phyloP scores from a whole-genome alignment of 2,113 vertebrate species.

The Indri indri region DNA sequence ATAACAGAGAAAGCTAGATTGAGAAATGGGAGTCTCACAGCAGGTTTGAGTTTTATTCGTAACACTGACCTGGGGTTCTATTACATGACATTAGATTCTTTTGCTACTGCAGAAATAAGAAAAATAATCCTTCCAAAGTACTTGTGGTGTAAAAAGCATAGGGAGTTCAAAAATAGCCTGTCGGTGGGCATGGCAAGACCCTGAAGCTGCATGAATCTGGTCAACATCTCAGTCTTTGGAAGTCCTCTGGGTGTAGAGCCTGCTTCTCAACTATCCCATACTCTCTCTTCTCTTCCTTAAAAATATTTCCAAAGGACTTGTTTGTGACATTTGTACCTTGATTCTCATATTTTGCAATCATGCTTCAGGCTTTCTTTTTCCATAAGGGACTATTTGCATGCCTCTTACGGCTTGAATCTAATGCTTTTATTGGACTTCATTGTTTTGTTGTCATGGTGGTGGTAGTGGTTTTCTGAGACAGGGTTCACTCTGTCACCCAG shows the following conservation, averaged over 20 bases:
- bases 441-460: neutral
- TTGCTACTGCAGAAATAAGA: slow-evolving; percentile 47
- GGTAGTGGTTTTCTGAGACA: too few species aligned
- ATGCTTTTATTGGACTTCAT: slow-evolving; percentile 26
- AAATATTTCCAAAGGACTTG: slow-evolving; percentile 9
- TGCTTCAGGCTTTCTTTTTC: neutral
- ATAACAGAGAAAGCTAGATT: neutral
- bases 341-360: slow-evolving; percentile 32
- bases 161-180: neutral
- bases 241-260: neutral
- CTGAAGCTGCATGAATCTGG: slow-evolving; percentile 8
- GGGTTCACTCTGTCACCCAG: too few species aligned
- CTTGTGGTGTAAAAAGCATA: slow-evolving; percentile 19
- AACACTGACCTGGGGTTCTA: neutral
- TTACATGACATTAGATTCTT: neutral
- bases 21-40: neutral
- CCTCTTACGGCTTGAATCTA: neutral
- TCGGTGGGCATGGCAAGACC: neutral
- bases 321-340: slow-evolving; percentile 16
- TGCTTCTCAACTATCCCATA: neutral
- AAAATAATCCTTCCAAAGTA: slow-evolving; percentile 49
- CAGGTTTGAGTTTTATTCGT: slow-evolving; percentile 65
- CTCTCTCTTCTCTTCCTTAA: slow-evolving; percentile 32
- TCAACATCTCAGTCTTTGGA: slow-evolving; percentile 40
- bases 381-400: neutral